Evolutionary conservation across 2,797 vertebrate genomes (phyloP), one percentile per base, ranked within the genome.

Genomic region (Tenualosa ilisha): DNA sequence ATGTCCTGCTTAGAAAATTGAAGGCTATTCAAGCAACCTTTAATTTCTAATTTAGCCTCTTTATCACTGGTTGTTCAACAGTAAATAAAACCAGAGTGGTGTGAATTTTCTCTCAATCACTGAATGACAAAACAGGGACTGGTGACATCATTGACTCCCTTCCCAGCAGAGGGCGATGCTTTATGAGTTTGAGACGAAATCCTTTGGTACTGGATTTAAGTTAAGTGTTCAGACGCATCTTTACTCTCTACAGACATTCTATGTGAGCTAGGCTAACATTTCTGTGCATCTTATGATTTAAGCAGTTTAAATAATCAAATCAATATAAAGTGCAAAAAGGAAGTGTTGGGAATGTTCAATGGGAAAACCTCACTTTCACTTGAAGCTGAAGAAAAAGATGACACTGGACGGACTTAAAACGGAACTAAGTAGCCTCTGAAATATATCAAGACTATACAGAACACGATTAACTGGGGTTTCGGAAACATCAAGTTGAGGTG

Each of bases 101-200:
- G 8, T 68, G 31, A 31, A 37, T 13, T 46, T 79, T 79, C 72
- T 43, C 15, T 43, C 11, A 43, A 17, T 75, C 3, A 54, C 12
- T 15, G 17, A 20, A 5, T 56, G 4, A 22, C 63, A 65, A 72
- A 40, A 72, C 8, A 68, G 3, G 17, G 54, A 22, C 3, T 7
- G 20, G 20, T n/a, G n/a, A 24, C n/a, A 8, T 79, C 37, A 46
- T 11, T 79, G 40, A 79, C 7, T 79, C 72, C 65, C 37, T 79
- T 40, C 72, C 72, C 72, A 79, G 72, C 72, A 79, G 72, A 79
- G 72, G 72, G 72, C 72, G 40, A 79, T 79, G 72, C 72, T 17
- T 79, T 43, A 79, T 79, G 72, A 79, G 72, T 7, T 46, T 72
- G 65, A 37, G 15, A 72, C 40, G 20, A 43, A 46, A 79, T 46